Conservation (phyloP, 2,888 invertebrate species). For the Acanthosepion pharaonis region DNA sequence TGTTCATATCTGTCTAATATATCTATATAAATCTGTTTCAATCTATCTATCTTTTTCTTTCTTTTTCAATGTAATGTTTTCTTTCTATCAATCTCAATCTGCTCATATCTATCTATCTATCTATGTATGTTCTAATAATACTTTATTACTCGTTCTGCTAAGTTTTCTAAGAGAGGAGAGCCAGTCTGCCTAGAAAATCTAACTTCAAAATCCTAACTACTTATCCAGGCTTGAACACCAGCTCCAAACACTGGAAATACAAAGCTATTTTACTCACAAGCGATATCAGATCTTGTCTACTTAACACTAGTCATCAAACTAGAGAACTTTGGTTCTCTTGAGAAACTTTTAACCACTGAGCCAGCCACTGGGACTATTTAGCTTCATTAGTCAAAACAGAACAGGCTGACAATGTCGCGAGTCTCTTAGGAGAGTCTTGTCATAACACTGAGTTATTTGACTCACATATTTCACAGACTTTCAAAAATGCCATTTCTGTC, state of each 20-base stretch:
- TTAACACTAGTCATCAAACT: not conserved
- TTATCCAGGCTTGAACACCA: too few relatives aligned
- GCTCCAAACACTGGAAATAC: not conserved
- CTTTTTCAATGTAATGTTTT: too few relatives aligned
- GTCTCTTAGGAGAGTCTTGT: conserved; percentile 6
- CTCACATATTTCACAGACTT: conserved; percentile 22
- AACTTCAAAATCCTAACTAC: too few relatives aligned
- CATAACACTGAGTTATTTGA: not conserved
- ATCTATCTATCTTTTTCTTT: too few relatives aligned
- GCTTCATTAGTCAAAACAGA: conserved; percentile 25
- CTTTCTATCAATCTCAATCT: too few relatives aligned
- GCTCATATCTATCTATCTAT: too few relatives aligned
- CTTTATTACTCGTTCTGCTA: too few relatives aligned
- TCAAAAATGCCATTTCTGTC: not conserved
- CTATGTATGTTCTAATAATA: too few relatives aligned
- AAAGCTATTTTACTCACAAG: not conserved
- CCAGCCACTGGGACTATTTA: not conserved
- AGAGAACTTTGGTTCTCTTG: not conserved
- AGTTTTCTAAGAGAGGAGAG: too few relatives aligned
- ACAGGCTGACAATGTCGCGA: not conserved
- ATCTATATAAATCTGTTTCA: too few relatives aligned
- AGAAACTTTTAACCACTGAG: not conserved
- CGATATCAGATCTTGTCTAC: not conserved
- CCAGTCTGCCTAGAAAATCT: too few relatives aligned
- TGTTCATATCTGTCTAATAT: too few relatives aligned